A percentile compares a stretch with the other conserved stretches of the same genome.
phyloP scores from a whole-genome alignment of 2,113 vertebrate genomes.

The Mixornis gularis region DNA sequence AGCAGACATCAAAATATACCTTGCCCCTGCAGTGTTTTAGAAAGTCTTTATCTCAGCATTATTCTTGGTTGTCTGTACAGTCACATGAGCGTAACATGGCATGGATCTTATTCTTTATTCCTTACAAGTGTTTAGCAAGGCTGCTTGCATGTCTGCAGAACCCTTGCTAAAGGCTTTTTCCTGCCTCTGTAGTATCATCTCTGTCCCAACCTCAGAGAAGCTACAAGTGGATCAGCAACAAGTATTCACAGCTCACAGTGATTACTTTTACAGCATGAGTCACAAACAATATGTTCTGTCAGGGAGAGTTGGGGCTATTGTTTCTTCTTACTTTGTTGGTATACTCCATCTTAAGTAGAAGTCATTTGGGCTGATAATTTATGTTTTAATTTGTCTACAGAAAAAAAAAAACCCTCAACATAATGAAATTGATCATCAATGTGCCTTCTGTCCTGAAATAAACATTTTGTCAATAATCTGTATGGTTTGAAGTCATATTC shows the following conservation, averaged over 20 bases:
- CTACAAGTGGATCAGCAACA: neutral
- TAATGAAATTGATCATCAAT: conserved; percentile 6
- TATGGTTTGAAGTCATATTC: neutral
- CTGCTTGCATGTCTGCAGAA: neutral
- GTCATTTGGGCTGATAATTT: neutral
- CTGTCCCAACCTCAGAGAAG: neutral
- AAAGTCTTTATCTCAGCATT: neutral
- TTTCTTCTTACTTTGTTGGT: neutral
- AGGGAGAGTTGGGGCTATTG: neutral
- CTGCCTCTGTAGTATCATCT: neutral
- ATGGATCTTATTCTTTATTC: neutral
- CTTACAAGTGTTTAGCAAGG: neutral
- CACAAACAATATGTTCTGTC: neutral
- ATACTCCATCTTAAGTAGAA: neutral
- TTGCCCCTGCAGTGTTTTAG: neutral
- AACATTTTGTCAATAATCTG: neutral
- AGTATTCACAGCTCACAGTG: neutral
- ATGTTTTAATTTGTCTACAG: conserved; percentile 1
- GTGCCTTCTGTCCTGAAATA: conserved; percentile 24
- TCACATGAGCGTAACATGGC: fast-evolving
- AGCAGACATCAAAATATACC: neutral
- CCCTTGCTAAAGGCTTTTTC: neutral
- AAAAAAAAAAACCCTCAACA: neutral
- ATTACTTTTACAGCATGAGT: neutral
- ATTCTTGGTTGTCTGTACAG: neutral